Percentiles rank a stretch among this genome's conserved stretches.
These are phyloP conservation scores for Marcusenius ussheri DNA, from an alignment of 2,113 vertebrate genomes.

Conservation along the genomic window DNA sequence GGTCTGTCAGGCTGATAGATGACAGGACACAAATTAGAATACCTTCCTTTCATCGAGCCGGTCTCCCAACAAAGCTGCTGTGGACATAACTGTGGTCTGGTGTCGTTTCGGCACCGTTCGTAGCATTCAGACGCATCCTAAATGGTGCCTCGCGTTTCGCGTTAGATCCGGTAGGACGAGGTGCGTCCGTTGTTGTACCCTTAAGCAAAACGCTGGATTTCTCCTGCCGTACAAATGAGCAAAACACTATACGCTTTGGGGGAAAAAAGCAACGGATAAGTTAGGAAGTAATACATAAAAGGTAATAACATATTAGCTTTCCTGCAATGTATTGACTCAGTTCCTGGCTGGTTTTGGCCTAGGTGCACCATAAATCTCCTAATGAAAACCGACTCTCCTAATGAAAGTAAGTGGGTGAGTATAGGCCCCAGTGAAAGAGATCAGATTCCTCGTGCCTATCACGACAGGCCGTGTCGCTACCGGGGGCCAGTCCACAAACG, in stretches of 20 bases:
- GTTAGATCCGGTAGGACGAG: background rate
- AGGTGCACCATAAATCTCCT: background rate
- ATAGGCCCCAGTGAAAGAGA: background rate
- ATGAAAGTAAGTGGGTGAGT: conserved; percentile 1
- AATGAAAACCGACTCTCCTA: background rate
- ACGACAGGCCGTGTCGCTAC: background rate
- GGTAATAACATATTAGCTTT: background rate
- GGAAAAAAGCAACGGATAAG: background rate
- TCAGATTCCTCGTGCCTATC: background rate
- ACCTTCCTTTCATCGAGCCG: background rate
- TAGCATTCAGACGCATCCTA: background rate
- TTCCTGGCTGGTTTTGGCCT: background rate
- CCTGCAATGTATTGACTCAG: background rate
- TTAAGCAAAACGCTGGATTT: background rate
- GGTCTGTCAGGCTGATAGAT: conserved; percentile 19
- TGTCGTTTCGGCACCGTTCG: background rate
- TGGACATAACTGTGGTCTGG: background rate
- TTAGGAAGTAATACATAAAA: background rate
- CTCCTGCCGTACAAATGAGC: background rate
- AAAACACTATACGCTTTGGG: background rate
- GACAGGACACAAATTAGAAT: conserved; percentile 11
- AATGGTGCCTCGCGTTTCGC: background rate
- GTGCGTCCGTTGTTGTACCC: background rate
- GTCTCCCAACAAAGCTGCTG: background rate
- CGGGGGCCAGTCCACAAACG: background rate